phyloP scores from a whole-genome alignment of 2,113 vertebrate species.

The Jacana jacana region DNA sequence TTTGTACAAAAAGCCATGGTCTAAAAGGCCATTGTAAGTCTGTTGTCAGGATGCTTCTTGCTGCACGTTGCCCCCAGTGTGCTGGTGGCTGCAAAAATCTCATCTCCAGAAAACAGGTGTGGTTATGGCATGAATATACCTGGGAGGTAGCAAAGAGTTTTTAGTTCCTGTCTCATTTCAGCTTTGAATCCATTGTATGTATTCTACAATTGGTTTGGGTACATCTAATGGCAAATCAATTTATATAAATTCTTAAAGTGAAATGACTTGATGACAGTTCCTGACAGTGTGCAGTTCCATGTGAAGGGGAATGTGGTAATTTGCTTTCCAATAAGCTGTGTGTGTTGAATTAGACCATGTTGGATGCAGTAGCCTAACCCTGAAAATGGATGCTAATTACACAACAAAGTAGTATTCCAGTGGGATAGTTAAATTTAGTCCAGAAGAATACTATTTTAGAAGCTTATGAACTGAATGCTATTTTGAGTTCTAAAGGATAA shows the following conservation, averaged over 20 bases:
- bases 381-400: not conserved
- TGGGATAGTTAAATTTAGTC: not conserved
- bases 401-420: not conserved
- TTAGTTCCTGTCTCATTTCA: not conserved
- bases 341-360: not conserved
- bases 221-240: not conserved
- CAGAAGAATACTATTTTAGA: not conserved
- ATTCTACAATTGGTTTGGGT: not conserved
- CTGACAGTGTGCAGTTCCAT: not conserved
- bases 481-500: not conserved
- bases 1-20: not conserved
- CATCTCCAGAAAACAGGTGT: not conserved
- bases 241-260: not conserved
- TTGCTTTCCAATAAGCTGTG: not conserved
- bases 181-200: not conserved
- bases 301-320: not conserved
- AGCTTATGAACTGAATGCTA: not conserved
- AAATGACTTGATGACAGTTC: not conserved
- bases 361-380: not conserved
- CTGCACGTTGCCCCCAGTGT: not conserved
- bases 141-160: not conserved
- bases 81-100: not conserved
- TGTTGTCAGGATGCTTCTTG: not conserved
- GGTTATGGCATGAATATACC: not conserved
- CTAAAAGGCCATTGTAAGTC: not conserved